A percentile compares a stretch with the other conserved stretches of the same genome.
These are phyloP conservation scores for Pampusana beccarii DNA, from an alignment of 2,113 vertebrate species.

Conservation along the genomic window DNA sequence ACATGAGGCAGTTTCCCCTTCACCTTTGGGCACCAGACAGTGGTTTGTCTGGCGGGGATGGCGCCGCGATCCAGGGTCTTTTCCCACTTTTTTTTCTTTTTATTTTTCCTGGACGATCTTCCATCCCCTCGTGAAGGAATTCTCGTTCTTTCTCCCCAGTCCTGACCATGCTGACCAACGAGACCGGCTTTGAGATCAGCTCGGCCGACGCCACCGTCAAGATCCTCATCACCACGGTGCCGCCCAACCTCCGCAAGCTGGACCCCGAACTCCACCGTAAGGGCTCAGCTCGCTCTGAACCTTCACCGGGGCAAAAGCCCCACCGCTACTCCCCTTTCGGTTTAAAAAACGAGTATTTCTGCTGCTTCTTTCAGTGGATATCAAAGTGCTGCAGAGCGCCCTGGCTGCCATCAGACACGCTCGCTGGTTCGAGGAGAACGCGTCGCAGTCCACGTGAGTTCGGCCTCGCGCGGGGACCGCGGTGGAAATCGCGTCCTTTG, in stretches of 20 bases:
- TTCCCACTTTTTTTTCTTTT: accelerated
- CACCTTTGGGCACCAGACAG: neutral
- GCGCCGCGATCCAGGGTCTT: accelerated
- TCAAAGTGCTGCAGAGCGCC: slow-evolving; percentile 96
- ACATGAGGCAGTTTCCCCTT: neutral
- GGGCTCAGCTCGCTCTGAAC: neutral
- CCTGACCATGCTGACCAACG: slow-evolving; percentile 95
- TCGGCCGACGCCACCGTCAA: slow-evolving; percentile 94
- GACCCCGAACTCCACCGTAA: slow-evolving; percentile 93
- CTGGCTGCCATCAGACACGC: slow-evolving; percentile 95
- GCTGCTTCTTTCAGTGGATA: slow-evolving; percentile 85
- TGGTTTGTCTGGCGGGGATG: neutral
- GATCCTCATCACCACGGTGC: slow-evolving; percentile 96
- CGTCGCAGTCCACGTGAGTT: slow-evolving; percentile 95
- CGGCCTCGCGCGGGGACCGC: accelerated
- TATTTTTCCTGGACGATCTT: too few relatives aligned
- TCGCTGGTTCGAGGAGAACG: slow-evolving; percentile 98
- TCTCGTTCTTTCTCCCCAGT: slow-evolving; percentile 69
- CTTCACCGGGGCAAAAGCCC: too few relatives aligned
- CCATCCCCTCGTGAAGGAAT: accelerated
- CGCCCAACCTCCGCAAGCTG: slow-evolving; percentile 94
- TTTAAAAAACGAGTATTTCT: neutral
- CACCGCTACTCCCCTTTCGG: neutral
- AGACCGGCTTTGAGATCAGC: slow-evolving; percentile 96
- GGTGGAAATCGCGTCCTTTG: accelerated